Conservation (phyloP, 2,113 vertebrate genomes). For the Ranitomeya imitator region DNA sequence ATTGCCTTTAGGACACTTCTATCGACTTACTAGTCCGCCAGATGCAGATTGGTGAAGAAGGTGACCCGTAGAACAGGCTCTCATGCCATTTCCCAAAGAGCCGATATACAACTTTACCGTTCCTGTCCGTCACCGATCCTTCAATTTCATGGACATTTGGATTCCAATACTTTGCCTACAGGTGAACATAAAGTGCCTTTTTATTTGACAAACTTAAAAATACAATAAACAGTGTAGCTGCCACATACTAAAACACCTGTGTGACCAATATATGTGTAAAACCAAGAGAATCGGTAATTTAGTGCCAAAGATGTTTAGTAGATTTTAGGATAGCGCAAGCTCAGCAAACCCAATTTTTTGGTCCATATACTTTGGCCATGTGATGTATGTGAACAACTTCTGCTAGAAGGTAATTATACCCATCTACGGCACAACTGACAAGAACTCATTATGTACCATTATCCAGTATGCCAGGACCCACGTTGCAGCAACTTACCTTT, state of each 20-base stretch:
- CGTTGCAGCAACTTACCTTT: constrained; percentile 77
- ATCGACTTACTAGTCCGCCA: constrained; percentile 91
- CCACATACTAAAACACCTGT: not conserved
- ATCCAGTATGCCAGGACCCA: not conserved
- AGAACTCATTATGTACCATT: not conserved
- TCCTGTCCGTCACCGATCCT: constrained; percentile 82
- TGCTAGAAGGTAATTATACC: not conserved
- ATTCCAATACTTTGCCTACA: constrained; percentile 93
- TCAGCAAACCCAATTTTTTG: not conserved
- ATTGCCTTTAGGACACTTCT: not conserved
- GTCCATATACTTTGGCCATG: not conserved
- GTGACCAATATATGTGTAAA: not conserved
- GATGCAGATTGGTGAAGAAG: constrained; percentile 84
- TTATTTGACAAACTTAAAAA: not conserved
- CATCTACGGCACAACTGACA: not conserved
- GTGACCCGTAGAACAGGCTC: constrained; percentile 84
- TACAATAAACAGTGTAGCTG: not conserved
- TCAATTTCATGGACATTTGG: constrained; percentile 91
- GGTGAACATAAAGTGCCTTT: not conserved
- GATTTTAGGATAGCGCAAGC: too few species aligned
- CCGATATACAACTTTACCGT: constrained; percentile 82
- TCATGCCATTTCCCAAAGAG: constrained; percentile 97
- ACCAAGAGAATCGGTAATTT: too few species aligned
- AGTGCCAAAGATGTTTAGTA: too few species aligned
- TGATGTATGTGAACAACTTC: not conserved